Conservation (phyloP, 2,113 vertebrate genomes). For the Isichthys henryi region DNA sequence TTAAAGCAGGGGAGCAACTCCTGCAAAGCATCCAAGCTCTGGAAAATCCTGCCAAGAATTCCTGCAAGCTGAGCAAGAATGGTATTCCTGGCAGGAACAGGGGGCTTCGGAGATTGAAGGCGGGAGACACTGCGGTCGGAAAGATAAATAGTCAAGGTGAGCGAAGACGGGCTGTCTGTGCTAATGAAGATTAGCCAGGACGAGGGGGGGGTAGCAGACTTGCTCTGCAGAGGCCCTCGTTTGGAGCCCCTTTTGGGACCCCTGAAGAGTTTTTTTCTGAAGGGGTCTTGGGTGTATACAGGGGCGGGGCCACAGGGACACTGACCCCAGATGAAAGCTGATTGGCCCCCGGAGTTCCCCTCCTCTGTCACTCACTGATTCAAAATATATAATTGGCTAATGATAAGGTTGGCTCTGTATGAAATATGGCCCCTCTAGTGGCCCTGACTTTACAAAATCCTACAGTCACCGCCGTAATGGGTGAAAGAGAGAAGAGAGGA, state of each 20-base stretch:
- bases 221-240: constrained; percentile 23
- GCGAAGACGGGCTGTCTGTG: not conserved
- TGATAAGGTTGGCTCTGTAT: not conserved
- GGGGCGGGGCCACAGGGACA: not conserved
- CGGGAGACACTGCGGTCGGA: not conserved
- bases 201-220: not conserved
- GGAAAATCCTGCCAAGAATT: not conserved
- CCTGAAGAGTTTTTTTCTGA: not conserved
- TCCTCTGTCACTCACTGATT: not conserved
- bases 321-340: not conserved
- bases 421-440: not conserved
- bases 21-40: not conserved
- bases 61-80: not conserved
- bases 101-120: not conserved
- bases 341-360: not conserved
- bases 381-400: not conserved
- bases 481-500: not conserved
- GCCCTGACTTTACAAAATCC: not conserved
- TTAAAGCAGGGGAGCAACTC: not conserved
- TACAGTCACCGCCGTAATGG: not conserved
- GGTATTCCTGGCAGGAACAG: not conserved
- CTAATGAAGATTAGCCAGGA: constrained; percentile 16
- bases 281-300: not conserved
- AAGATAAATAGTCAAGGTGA: not conserved
- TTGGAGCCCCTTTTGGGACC: not conserved